Percentiles rank a stretch among this genome's conserved stretches.
Evolutionary conservation across 2,113 vertebrate species (phyloP).

Genomic region (Percina caprodes): DNA sequence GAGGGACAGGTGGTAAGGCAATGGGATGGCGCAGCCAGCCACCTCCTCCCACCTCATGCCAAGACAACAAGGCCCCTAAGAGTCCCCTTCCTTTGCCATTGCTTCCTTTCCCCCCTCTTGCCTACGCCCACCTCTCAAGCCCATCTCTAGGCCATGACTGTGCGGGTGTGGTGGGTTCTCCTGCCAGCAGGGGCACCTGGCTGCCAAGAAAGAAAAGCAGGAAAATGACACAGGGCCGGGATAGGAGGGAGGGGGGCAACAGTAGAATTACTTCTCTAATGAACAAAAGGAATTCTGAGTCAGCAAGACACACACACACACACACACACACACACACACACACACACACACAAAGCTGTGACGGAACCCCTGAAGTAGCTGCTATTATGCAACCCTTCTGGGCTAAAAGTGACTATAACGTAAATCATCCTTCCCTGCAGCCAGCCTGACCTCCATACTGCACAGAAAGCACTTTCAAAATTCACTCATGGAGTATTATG

Average conservation of each 20-base stretch:
- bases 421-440: conserved; percentile 76
- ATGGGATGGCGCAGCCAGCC: conserved; percentile 72
- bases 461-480: conserved; percentile 75
- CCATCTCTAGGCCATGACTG: conserved; percentile 65
- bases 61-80: conserved; percentile 69
- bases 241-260: conserved; percentile 52
- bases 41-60: conserved; percentile 73
- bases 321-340: conserved; percentile 10
- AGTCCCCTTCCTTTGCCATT: conserved; percentile 49
- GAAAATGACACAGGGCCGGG: conserved; percentile 25
- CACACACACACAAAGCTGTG: conserved; percentile 40
- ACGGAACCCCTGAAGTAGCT: conserved; percentile 68
- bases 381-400: conserved; percentile 76
- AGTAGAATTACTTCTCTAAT: conserved; percentile 64
- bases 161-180: conserved; percentile 68
- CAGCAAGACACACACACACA: conserved; percentile 59
- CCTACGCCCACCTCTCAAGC: conserved; percentile 56
- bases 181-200: conserved; percentile 62
- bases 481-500: conserved; percentile 70
- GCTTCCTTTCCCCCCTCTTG: conserved; percentile 40
- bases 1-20: conserved; percentile 81
- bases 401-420: conserved; percentile 75
- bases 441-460: conserved; percentile 76
- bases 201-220: conserved; percentile 68
- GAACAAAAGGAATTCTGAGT: conserved; percentile 76